Evolutionary conservation across 1,140 invertebrate species (phyloP), one percentile per base, ranked within the genome.

Genomic region (Nephotettix cincticeps): DNA sequence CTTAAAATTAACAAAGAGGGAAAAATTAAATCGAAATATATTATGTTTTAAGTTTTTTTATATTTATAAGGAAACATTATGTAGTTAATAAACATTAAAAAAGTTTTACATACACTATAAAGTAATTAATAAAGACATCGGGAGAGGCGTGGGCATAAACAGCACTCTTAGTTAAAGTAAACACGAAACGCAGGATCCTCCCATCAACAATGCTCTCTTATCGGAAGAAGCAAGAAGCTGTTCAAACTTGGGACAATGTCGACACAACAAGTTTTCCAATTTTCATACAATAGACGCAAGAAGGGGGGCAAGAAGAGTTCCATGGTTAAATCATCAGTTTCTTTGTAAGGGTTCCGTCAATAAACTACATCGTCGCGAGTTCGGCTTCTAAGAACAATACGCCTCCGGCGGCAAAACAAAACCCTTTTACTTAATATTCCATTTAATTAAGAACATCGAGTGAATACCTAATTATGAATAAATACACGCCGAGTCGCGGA

Each of bases 391-490:
- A 64, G 61, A 64, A 64, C 64, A 67, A 67, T 67, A 43, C 64
- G 40, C 32, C 64, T 17, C 64, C 32, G 25, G 64, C 19, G 17
- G 19, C 32, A 43, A 67, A 67, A 67, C 64, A 67, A 43, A 67
- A 67, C 64, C 61, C 32, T 70, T 70, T 70, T 70, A 70, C 69
- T 70, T 70, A 65, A 70, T 70, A 70, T 70, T 70, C 69, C 61
- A 70, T 70, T 70, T 70, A 70, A 70, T 70, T 70, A 70, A 70
- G 69, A 70, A 70, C 58, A 17, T 61, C 36, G 56, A 65, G 69
- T 70, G 69, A 70, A 70, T 70, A 61, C 36, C 69, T 70, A 70
- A 70, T 70, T 70, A 70, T 70, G 69, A 70, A 70, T 65, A 70
- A 70, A 70, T 70, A 70, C 69, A 61, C 21, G 28, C n/a, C n/a